Evolutionary conservation across 2,113 vertebrate genomes (phyloP), one percentile per base, ranked within the genome.

Genomic region (Vombatus ursinus): DNA sequence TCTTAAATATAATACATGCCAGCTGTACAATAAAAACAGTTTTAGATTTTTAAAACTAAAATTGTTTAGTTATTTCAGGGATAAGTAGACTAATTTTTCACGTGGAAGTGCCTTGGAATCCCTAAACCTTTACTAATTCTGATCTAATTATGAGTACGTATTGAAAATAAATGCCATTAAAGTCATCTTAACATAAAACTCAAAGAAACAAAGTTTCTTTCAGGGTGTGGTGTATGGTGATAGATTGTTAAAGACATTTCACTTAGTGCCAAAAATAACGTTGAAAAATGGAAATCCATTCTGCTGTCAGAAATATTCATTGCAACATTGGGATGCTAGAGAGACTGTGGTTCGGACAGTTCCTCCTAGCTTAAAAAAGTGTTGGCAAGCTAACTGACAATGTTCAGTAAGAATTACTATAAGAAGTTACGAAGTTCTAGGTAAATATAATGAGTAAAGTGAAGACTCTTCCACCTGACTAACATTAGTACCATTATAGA

Each of bases 1-100:
- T 68, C 31, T 68, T 68, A 68, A 68, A 68, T 68, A 37, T 31
- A 37, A 68, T 37, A 68, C 37, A 68, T 37, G 61, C 31, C 61
- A 68, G 37, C 12, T 16, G 37, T 37, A 37, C 3, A 68, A 61
- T 68, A 50, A 14, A 57, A 53, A 92, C 93, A 92, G 51, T 23
- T 95, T 28, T 28, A 90, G 47, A 84, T 44, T 37, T 93, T 93
- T 90, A 68, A 94, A 92, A 49, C 90, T 93, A 23, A 92, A 89
- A 50, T 84, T 90, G 52, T 50, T 92, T 50, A 91, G 16, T 68
- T 93, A 48, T 93, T 96, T 96, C 52, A 68, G 4, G 26, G 54
- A 50, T 96, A 89, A 53, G 25, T 92, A 68, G 94, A 47, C 54
- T 90, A 26, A 31, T 61, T 90, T 90, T 90, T 19, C 47, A 90